These are phyloP conservation scores for Medauroidea extradentata DNA, from an alignment of 1,140 invertebrate species.

Conservation along the genomic window DNA sequence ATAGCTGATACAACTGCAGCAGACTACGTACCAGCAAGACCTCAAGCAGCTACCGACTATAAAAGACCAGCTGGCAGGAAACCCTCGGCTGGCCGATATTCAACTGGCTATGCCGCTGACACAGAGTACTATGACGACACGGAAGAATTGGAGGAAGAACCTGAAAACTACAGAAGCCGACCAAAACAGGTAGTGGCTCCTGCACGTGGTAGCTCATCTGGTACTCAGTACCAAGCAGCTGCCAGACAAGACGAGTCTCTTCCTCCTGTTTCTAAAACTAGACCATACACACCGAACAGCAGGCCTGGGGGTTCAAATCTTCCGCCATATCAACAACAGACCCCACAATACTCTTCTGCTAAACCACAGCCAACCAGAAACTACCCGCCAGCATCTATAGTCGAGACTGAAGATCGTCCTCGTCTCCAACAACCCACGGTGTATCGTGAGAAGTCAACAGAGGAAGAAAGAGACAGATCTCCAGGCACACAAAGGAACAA, in stretches of 20 bases:
- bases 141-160: conserved; percentile 45
- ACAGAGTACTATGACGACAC: conserved; percentile 46
- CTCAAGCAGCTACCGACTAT: conserved; percentile 2
- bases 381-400: too few relatives aligned
- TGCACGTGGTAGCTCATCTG: background rate
- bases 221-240: background rate
- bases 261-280: background rate
- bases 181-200: conserved; percentile 27
- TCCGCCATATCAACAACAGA: background rate
- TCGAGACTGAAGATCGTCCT: too few relatives aligned
- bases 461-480: too few relatives aligned
- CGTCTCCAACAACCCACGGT: too few relatives aligned
- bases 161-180: conserved; percentile 28
- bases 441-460: too few relatives aligned
- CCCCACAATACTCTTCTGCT: background rate
- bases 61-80: conserved; percentile 4
- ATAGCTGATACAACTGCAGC: conserved; percentile 7
- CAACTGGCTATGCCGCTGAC: conserved; percentile 7
- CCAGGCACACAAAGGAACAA: too few relatives aligned
- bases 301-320: background rate
- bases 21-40: background rate
- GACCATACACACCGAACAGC: background rate
- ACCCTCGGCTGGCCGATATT: background rate
- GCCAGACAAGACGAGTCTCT: background rate
- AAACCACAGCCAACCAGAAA: too few relatives aligned